These are phyloP conservation scores for Hedya salicella DNA, from an alignment of 2,888 invertebrate genomes.

Conservation along the genomic window DNA sequence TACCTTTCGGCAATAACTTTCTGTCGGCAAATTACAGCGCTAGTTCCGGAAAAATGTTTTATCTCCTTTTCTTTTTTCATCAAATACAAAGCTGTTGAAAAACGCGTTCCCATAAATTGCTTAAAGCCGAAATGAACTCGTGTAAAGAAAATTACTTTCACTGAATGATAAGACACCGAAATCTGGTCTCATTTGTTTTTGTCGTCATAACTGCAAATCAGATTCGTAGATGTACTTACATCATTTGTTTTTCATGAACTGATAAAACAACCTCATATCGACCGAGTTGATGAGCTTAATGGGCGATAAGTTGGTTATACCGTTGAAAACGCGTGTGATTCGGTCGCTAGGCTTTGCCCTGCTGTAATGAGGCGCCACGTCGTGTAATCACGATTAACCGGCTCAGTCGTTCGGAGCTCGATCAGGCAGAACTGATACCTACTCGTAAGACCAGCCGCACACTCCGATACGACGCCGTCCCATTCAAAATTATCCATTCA, in stretches of 20 bases:
- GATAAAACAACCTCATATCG: background rate
- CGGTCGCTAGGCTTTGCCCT: slow-evolving; percentile 1
- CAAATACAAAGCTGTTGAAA: slow-evolving; percentile 2
- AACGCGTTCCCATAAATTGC: background rate
- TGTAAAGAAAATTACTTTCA: background rate
- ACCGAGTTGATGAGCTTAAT: background rate
- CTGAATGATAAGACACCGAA: background rate
- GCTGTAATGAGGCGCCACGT: slow-evolving; percentile 57
- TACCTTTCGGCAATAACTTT: slow-evolving; percentile 34
- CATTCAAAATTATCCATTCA: slow-evolving; percentile 9
- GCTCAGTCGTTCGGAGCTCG: slow-evolving; percentile 64
- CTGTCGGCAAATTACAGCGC: slow-evolving; percentile 5
- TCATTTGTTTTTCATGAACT: background rate
- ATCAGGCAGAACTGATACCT: slow-evolving; percentile 69
- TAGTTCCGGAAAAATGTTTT: background rate
- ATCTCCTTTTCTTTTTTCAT: background rate
- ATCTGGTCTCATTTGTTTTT: background rate
- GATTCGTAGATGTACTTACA: background rate
- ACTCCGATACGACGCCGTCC: slow-evolving; percentile 9
- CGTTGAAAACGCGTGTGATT: slow-evolving; percentile 18
- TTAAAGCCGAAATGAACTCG: background rate
- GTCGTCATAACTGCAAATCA: background rate
- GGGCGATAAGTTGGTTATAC: slow-evolving; percentile 3
- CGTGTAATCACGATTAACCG: slow-evolving; percentile 69
- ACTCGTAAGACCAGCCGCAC: slow-evolving; percentile 43